phyloP scores from a whole-genome alignment of 2,888 invertebrate genomes.

The Philereme transversata region DNA sequence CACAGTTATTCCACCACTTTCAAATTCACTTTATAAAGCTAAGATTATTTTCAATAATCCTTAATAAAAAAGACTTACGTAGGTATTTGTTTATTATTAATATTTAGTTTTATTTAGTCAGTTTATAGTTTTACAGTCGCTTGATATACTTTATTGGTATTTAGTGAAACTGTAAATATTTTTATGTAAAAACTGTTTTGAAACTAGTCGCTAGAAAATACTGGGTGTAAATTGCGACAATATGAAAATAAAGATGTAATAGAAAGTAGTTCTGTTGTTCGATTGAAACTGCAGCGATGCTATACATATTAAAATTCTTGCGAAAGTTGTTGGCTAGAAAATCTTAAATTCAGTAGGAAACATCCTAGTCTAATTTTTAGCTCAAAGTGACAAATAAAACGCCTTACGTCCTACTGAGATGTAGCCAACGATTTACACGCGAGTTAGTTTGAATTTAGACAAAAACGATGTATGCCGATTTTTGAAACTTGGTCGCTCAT shows the following conservation, averaged over 20 bases:
- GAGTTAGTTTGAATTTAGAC: constrained; percentile 11
- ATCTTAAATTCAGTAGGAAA: too few relatives aligned
- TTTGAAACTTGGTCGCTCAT: constrained; percentile 14
- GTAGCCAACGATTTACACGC: constrained; percentile 4
- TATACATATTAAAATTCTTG: neutral
- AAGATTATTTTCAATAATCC: too few relatives aligned
- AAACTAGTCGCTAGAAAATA: constrained; percentile 21
- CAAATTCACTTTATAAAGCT: too few relatives aligned
- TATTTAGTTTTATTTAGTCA: constrained; percentile 29
- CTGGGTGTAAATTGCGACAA: constrained; percentile 25
- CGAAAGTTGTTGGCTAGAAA: neutral
- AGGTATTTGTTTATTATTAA: constrained; percentile 17
- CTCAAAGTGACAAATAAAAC: too few relatives aligned
- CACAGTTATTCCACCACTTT: too few relatives aligned
- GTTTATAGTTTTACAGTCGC: constrained; percentile 29
- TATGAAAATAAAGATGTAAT: constrained; percentile 9
- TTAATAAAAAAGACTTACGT: neutral
- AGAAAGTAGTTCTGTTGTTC: neutral
- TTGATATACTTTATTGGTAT: constrained; percentile 26
- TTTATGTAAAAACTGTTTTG: constrained; percentile 19
- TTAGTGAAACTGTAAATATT: constrained; percentile 28
- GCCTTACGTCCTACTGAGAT: neutral
- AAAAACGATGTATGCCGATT: constrained; percentile 4
- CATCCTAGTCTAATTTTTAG: too few relatives aligned
- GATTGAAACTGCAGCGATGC: constrained; percentile 2